These are phyloP conservation scores for Margarornis squamiger DNA, from an alignment of 2,797 vertebrate species.

Conservation along the genomic window DNA sequence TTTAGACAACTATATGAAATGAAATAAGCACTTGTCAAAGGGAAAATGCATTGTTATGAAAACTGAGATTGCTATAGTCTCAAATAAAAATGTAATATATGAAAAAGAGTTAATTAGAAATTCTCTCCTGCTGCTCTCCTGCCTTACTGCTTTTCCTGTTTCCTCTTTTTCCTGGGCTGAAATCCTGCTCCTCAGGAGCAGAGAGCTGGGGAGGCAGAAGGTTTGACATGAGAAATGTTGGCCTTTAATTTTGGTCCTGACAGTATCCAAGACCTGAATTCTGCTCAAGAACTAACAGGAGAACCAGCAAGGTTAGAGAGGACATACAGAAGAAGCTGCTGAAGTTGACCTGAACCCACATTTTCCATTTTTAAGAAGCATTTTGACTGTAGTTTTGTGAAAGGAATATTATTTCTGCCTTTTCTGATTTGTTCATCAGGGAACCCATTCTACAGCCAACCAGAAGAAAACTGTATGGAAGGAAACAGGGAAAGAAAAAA, in stretches of 20 bases:
- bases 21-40: conserved; percentile 49
- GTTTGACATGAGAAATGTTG: background rate
- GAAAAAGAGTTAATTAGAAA: background rate
- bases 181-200: background rate
- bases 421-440: background rate
- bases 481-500: background rate
- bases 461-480: background rate
- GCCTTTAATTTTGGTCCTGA: background rate
- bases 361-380: background rate
- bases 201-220: background rate
- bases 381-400: background rate
- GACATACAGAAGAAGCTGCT: background rate
- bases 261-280: background rate
- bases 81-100: background rate
- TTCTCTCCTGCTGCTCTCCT: background rate
- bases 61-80: background rate
- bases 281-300: background rate
- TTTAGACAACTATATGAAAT: conserved; percentile 36
- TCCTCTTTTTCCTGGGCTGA: background rate
- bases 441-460: background rate
- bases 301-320: background rate
- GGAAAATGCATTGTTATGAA: conserved; percentile 19
- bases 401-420: background rate
- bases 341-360: background rate
- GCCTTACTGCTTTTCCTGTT: background rate